These are phyloP conservation scores for Myrmecophaga tridactyla DNA, from an alignment of 2,113 vertebrate species.

Conservation along the genomic window DNA sequence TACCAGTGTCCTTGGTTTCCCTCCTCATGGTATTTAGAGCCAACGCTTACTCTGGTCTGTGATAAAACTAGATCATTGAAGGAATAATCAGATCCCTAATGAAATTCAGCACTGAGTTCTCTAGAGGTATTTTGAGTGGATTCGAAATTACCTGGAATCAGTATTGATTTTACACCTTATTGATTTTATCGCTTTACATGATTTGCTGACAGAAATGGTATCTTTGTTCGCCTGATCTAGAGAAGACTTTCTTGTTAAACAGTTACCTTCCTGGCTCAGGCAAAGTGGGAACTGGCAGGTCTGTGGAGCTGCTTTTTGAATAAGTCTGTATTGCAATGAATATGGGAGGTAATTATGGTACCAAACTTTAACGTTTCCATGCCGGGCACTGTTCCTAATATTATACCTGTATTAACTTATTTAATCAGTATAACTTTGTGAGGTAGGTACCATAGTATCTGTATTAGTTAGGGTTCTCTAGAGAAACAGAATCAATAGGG, in stretches of 20 bases:
- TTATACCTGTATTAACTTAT: neutral
- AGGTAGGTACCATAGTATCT: neutral
- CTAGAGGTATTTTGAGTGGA: slow-evolving; percentile 42
- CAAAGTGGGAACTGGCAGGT: neutral
- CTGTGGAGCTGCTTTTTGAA: neutral
- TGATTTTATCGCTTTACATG: slow-evolving; percentile 51
- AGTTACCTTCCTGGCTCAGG: neutral
- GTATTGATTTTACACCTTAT: slow-evolving; percentile 62
- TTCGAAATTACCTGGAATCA: slow-evolving; percentile 48
- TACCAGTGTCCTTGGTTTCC: neutral
- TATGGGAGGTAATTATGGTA: neutral
- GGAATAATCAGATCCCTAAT: slow-evolving; percentile 10
- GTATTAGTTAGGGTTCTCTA: too few relatives aligned
- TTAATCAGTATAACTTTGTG: neutral
- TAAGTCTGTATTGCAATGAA: neutral
- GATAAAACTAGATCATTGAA: slow-evolving; percentile 1
- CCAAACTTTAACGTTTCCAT: neutral
- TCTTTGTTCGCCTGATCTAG: slow-evolving; percentile 34
- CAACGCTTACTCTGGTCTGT: neutral
- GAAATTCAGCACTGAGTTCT: slow-evolving; percentile 21
- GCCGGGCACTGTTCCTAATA: neutral
- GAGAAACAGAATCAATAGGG: too few relatives aligned
- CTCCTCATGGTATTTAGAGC: neutral
- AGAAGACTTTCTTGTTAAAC: slow-evolving; percentile 17
- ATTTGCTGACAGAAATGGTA: slow-evolving; percentile 46